phyloP scores from a whole-genome alignment of 2,113 vertebrate genomes.

The Eupsittula cactorum region DNA sequence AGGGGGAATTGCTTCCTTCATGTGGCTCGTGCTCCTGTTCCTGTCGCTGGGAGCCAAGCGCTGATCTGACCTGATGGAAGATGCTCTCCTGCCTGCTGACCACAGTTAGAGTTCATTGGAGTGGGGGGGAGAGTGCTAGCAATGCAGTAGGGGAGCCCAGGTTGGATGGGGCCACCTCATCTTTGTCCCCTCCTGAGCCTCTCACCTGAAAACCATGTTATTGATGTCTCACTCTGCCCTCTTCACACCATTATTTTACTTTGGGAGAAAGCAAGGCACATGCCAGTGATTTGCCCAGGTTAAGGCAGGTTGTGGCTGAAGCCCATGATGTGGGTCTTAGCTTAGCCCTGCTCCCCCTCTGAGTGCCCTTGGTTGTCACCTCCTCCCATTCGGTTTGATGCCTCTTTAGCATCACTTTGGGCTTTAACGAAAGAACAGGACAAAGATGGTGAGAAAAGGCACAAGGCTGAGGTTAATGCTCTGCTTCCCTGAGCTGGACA shows the following conservation, averaged over 20 bases:
- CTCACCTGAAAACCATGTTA: neutral
- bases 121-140: neutral
- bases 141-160: neutral
- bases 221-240: accelerated
- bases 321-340: accelerated
- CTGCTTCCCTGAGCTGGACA: neutral
- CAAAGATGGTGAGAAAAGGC: neutral
- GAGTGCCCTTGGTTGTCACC: accelerated
- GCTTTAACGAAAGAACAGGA: neutral
- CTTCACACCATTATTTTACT: neutral
- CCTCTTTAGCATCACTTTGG: neutral
- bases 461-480: neutral
- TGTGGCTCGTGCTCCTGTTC: accelerated
- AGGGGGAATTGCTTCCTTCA: neutral
- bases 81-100: neutral
- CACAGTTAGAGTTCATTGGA: neutral
- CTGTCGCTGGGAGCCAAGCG: neutral
- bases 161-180: accelerated
- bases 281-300: neutral
- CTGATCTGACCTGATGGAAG: neutral
- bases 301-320: neutral
- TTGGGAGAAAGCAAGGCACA: neutral
- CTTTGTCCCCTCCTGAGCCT: neutral
- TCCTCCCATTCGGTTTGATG: accelerated
- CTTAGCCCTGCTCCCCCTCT: accelerated